Evolutionary conservation across 2,888 invertebrate genomes (phyloP), one percentile per base, ranked within the genome.

Genomic region (Oscheius sp.): DNA sequence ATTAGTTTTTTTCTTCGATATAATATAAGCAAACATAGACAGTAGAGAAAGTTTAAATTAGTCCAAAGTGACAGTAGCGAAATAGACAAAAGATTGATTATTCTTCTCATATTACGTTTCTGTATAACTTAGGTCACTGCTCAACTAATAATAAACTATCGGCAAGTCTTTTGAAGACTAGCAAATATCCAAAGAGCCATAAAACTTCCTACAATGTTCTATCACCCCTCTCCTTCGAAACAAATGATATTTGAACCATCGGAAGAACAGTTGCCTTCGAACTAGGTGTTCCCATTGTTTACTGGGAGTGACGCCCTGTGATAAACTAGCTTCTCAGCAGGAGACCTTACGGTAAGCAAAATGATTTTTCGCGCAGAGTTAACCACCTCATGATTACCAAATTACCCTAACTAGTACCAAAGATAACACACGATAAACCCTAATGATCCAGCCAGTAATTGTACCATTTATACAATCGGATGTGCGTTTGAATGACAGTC

Each of bases 281-380:
- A 4, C 45, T 24, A 51, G 51, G 51, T 51, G 51, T 51, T 51
- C 51, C 36, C 54, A 54, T 54, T 54, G 54, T 54, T 54, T 54
- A 54, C 54, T n/a, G 54, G 54, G 54, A 54, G 33, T 14, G 26
- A 50, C 20, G 20, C 17, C 20, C n/a, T 36, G 12, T 51, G 54
- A 54, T 54, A 54, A 54, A 54, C 54, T 54, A 36, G 32, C 54
- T 33, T 20, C 54, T 54, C 54, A 54, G 54, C 54, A 54, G 54
- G 54, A 54, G 54, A 36, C 36, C 54, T 54, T 14, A 12, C 41
- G 12, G 41, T 14, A 41, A n/a, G n/a, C 50, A 47, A n/a, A 30
- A 47, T 3, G 4, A 20, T 24, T 12, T 20, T 47, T 5, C 14
- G 22, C 47, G 6, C 4, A 20, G 50, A 50, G 50, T 12, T 26